Conservation (phyloP, 2,888 invertebrate species). For the Dicranocentrus wangi region DNA sequence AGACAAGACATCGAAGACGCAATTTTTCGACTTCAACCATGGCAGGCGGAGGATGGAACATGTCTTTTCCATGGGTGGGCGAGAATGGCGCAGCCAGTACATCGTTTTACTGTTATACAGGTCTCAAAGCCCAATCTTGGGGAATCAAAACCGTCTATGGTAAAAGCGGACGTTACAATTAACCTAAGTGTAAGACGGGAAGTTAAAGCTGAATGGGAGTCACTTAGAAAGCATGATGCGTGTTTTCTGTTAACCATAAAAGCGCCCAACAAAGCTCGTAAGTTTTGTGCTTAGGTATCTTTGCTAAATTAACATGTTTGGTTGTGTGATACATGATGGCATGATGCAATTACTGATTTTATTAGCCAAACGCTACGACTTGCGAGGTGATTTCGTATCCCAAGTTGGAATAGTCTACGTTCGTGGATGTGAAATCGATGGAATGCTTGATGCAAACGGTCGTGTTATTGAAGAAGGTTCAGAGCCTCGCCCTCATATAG, state of each 20-base stretch:
- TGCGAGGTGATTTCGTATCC: slow-evolving; percentile 81
- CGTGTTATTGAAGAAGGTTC: slow-evolving; percentile 97
- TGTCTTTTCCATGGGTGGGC: slow-evolving; percentile 98
- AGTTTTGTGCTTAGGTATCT: too few relatives aligned
- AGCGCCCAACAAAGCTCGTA: slow-evolving; percentile 88
- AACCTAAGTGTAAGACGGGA: slow-evolving; percentile 92
- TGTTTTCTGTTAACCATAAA: slow-evolving; percentile 95
- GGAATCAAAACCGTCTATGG: slow-evolving; percentile 95
- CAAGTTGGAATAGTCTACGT: slow-evolving; percentile 94
- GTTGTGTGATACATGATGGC: too few relatives aligned
- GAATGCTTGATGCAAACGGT: slow-evolving; percentile 96
- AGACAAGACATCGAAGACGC: slow-evolving; percentile 98
- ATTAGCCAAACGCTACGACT: slow-evolving; percentile 70
- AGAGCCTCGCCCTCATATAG: slow-evolving; percentile 88
- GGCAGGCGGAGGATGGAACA: slow-evolving; percentile 89
- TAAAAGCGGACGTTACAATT: slow-evolving; percentile 94
- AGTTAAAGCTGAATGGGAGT: slow-evolving; percentile 97
- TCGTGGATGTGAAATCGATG: slow-evolving; percentile 98
- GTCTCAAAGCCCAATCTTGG: slow-evolving; percentile 93
- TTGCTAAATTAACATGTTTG: too few relatives aligned
- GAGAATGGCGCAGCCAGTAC: slow-evolving; percentile 96
- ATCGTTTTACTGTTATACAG: slow-evolving; percentile 89
- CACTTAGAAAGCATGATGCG: slow-evolving; percentile 96
- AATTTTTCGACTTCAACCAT: slow-evolving; percentile 94
- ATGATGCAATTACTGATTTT: slow-evolving; percentile 26